These are phyloP conservation scores for Tipula vernalis DNA, from an alignment of 2,888 invertebrate species.

Conservation along the genomic window DNA sequence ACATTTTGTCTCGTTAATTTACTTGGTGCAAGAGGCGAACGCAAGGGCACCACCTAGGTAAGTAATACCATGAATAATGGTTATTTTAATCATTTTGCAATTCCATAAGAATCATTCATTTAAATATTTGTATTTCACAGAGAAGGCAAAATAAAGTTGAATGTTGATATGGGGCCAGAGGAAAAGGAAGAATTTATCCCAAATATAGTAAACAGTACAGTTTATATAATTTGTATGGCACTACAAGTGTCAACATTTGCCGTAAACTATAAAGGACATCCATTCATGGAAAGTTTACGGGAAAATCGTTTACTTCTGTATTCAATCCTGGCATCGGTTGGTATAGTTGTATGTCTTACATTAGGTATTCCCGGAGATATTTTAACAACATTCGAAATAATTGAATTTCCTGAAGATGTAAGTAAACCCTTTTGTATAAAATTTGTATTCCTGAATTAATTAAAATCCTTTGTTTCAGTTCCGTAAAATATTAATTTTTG, in stretches of 20 bases:
- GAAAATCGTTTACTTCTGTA: constrained; percentile 89
- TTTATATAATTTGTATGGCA: constrained; percentile 95
- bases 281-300: constrained; percentile 93
- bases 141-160: constrained; percentile 44
- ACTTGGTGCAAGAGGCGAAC: constrained; percentile 72
- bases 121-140: constrained; percentile 28
- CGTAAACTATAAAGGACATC: constrained; percentile 97
- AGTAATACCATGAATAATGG: constrained; percentile 20
- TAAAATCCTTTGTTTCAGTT: constrained; percentile 53
- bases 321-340: constrained; percentile 73
- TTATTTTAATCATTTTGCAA: too few species aligned
- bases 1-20: constrained; percentile 85
- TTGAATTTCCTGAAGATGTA: constrained; percentile 85
- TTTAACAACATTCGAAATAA: constrained; percentile 84
- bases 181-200: constrained; percentile 84
- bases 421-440: constrained; percentile 29
- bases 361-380: constrained; percentile 76
- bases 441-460: neutral
- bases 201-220: constrained; percentile 91
- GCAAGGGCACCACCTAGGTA: constrained; percentile 58
- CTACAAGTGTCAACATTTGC: constrained; percentile 97
- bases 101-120: too few species aligned
- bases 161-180: constrained; percentile 45
- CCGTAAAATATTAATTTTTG: constrained; percentile 68
- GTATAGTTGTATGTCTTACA: constrained; percentile 71